These are phyloP conservation scores for Mylabris phalerata DNA, from an alignment of 1,140 invertebrate species.

Conservation along the genomic window DNA sequence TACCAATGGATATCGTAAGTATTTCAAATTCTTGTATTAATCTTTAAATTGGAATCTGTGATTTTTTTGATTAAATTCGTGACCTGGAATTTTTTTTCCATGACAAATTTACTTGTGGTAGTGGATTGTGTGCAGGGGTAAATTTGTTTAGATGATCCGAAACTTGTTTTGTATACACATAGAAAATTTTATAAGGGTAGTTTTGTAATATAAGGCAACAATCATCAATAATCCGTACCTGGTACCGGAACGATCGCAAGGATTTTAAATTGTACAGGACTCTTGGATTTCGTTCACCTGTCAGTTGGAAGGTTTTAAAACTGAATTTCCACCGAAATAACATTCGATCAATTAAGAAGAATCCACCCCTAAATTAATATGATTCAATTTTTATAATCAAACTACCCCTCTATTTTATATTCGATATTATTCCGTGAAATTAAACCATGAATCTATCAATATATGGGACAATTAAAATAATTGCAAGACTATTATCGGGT, in stretches of 20 bases:
- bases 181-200: too few relatives aligned
- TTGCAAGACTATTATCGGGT: conserved; percentile 15
- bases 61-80: too few relatives aligned
- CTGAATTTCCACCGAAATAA: neutral
- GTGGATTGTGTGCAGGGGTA: conserved; percentile 8
- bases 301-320: conserved; percentile 2
- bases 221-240: conserved; percentile 24
- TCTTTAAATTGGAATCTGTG: too few relatives aligned
- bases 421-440: conserved; percentile 1
- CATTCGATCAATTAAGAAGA: neutral
- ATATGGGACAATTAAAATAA: conserved; percentile 15
- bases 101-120: conserved; percentile 17
- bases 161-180: neutral
- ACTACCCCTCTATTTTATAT: too few relatives aligned
- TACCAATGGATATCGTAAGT: conserved; percentile 92
- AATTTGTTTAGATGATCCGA: conserved; percentile 22
- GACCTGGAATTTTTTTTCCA: neutral
- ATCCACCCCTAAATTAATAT: too few relatives aligned
- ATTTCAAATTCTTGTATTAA: neutral
- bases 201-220: conserved; percentile 14
- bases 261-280: too few relatives aligned
- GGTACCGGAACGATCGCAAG: conserved; percentile 5
- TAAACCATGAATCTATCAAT: neutral
- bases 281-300: conserved; percentile 7
- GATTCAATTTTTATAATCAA: neutral